Base-by-base conservation (phyloP, 2,797 vertebrate species). In the Peromyscus melanophrys region DNA sequence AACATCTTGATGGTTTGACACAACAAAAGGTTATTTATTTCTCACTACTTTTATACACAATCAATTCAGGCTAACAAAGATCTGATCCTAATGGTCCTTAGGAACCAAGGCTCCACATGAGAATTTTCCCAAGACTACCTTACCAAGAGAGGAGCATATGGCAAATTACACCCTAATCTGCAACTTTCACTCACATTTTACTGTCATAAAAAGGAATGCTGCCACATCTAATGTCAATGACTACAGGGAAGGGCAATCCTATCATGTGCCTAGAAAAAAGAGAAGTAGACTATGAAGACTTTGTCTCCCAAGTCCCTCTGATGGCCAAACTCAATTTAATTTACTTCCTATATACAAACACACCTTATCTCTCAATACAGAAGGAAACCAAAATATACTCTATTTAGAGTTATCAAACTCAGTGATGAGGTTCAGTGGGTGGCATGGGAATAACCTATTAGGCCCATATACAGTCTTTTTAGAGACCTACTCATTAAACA, bases 151-250 rank as follows among this genome's bases (percentile, higher is more conserved):
- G 43, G 5, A 3, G 11, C 9, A 16, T 19, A 92, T 12, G 52
- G 76, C 77, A 95, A 92, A 95, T 90, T 85, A 90, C 17, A 89
- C 57, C 4, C 65, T 89, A 34, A 7, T 89, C 94, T 95, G 93
- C 37, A 90, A 57, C 92, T 17, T 95, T 46, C 37, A 89, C 19
- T 96, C 59, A 82, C 13, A 29, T 37, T 95, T 67, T 95, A 86
- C 1, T 27, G 25, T 78, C 34, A 94, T 59, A 91, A 34, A 85
- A 92, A 85, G 63, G 49, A 16, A 43, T 1, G 59, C 2, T 57
- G 67, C 34, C 57, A 78, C 25, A 25, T 13, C 46, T 69, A 46
- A 91, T 76, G 84, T 94, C 31, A 75, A 75, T 76, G 87, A 82
- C 89, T 49, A 85, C 27, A 90, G 31, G 11, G 82, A 94, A 89